Percentiles rank a stretch among this genome's conserved stretches.
These are phyloP conservation scores for Prinia subflava DNA, from an alignment of 2,113 vertebrate species.

Conservation along the genomic window DNA sequence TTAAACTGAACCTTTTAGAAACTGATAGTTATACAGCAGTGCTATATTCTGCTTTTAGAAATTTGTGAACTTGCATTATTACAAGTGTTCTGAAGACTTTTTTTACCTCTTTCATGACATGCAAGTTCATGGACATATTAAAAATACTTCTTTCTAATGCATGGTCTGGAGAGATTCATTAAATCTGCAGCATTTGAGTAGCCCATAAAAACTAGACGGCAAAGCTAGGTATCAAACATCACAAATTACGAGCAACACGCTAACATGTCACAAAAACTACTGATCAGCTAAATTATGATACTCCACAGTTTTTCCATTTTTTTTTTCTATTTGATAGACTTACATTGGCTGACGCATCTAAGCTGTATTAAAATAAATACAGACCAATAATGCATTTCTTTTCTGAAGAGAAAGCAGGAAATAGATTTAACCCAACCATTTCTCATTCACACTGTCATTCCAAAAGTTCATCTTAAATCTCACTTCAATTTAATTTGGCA, in stretches of 20 bases:
- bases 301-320: not conserved
- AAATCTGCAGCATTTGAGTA: not conserved
- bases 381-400: not conserved
- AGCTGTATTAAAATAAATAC: not conserved
- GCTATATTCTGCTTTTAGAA: not conserved
- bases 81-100: not conserved
- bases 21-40: not conserved
- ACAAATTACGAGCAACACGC: not conserved
- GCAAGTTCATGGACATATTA: not conserved
- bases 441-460: not conserved
- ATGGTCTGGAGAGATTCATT: not conserved
- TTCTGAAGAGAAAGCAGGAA: not conserved
- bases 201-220: slow-evolving; percentile 11
- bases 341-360: not conserved
- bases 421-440: not conserved
- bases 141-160: not conserved
- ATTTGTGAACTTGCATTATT: not conserved
- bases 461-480: not conserved
- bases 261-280: not conserved
- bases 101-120: not conserved
- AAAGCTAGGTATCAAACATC: not conserved
- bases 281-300: not conserved
- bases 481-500: not conserved
- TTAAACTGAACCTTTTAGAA: not conserved
- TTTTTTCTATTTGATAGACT: not conserved